phyloP scores from a whole-genome alignment of 2,888 invertebrate genomes.

The Leptopilina drosophilae region DNA sequence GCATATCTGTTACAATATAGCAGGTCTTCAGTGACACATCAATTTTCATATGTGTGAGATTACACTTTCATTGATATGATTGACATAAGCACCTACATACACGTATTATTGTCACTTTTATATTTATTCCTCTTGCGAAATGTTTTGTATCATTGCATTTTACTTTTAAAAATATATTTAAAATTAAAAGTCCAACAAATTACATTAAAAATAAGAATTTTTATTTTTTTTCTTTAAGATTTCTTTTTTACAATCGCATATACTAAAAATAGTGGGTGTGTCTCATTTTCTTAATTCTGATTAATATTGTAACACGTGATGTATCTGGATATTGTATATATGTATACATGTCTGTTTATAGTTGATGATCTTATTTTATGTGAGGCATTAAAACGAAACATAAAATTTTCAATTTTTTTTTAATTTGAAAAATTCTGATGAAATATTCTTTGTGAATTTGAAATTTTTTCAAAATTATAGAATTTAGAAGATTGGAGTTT shows the following conservation, averaged over 20 bases:
- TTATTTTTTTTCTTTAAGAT: not conserved
- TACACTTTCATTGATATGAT: constrained; percentile 2
- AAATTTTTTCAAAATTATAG: too few species aligned
- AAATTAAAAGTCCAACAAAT: not conserved
- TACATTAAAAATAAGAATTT: not conserved
- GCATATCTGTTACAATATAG: not conserved
- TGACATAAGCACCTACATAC: constrained; percentile 2
- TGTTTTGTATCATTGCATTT: not conserved
- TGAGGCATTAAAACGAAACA: too few species aligned
- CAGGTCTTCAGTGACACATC: not conserved
- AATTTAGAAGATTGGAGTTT: too few species aligned
- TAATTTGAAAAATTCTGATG: too few species aligned
- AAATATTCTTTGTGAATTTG: too few species aligned
- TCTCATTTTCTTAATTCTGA: not conserved
- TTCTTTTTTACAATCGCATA: not conserved
- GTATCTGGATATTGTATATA: not conserved
- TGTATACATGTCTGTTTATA: not conserved
- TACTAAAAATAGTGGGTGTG: not conserved
- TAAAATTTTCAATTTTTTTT: too few species aligned
- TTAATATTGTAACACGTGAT: not conserved
- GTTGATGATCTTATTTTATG: constrained; percentile 13
- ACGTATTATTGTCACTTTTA: not conserved
- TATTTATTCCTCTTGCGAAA: not conserved
- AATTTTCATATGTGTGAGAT: constrained; percentile 12
- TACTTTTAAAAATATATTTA: not conserved